Percentiles rank a stretch among this genome's conserved stretches.
Conservation (phyloP, 2,797 vertebrate species). For the Sebastolobus altivelis region DNA sequence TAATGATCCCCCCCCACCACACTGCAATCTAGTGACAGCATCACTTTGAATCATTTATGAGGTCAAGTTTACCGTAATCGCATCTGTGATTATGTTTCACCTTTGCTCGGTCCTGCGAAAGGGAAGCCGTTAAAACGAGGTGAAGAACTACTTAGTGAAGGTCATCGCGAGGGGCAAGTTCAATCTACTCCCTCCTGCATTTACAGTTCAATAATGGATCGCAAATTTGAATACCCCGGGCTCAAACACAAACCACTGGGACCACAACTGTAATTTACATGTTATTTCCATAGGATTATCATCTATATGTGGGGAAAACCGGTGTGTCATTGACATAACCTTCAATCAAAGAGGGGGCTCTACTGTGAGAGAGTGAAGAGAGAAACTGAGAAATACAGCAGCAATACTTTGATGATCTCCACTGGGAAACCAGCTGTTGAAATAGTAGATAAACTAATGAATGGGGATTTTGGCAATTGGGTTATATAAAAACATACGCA, state of each 20-base stretch:
- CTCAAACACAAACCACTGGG: conserved; percentile 5
- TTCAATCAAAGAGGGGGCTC: conserved; percentile 20
- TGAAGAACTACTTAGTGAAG: conserved; percentile 43
- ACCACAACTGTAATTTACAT: conserved; percentile 47
- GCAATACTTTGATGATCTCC: conserved; percentile 4
- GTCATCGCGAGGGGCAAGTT: conserved; percentile 26
- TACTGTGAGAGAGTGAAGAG: neutral
- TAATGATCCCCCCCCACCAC: conserved; percentile 18
- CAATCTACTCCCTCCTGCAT: conserved; percentile 31
- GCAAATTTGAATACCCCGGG: conserved; percentile 13
- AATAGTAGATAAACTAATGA: conserved; percentile 3
- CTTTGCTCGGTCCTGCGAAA: conserved; percentile 16
- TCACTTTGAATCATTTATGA: conserved; percentile 62
- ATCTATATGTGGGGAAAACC: conserved; percentile 32
- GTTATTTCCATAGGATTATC: conserved; percentile 53
- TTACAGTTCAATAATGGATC: conserved; percentile 32
- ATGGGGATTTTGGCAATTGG: neutral
- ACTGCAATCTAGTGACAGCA: conserved; percentile 31
- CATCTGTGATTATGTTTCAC: conserved; percentile 38
- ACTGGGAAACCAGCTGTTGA: neutral
- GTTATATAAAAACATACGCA: neutral
- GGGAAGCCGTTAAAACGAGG: conserved; percentile 35
- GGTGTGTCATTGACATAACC: conserved; percentile 33
- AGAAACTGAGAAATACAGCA: neutral
- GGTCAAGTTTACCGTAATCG: conserved; percentile 47